A percentile compares a stretch with the other conserved stretches of the same genome.
phyloP scores from a whole-genome alignment of 23 tunicate species.

The Aplidium turbinatum region DNA sequence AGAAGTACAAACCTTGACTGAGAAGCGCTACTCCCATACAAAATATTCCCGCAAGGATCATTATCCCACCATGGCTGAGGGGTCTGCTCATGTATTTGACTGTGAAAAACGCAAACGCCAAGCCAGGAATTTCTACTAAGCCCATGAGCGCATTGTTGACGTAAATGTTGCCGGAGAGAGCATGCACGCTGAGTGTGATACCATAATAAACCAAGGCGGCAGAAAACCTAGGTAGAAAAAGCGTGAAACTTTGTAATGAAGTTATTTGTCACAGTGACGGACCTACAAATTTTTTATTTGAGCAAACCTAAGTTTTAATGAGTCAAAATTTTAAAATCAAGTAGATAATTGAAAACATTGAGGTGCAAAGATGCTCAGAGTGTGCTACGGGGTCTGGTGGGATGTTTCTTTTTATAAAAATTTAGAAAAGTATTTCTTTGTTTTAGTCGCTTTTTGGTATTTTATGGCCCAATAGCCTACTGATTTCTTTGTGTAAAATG shows the following conservation, averaged over 20 bases:
- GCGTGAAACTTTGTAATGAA: neutral
- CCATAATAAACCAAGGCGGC: conserved; percentile 29
- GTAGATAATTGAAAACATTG: too few species aligned
- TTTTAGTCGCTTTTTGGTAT: too few species aligned
- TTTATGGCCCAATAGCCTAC: too few species aligned
- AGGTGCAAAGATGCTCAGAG: too few species aligned
- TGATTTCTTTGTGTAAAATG: too few species aligned
- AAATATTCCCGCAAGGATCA: conserved; percentile 16
- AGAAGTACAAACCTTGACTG: conserved; percentile 16
- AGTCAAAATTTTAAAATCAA: neutral
- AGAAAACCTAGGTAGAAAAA: conserved; percentile 14
- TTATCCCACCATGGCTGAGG: conserved; percentile 9
- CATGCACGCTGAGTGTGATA: conserved; percentile 18
- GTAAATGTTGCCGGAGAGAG: conserved; percentile 22
- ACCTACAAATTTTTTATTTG: neutral
- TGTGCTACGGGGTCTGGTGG: too few species aligned
- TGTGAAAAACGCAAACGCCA: conserved; percentile 3
- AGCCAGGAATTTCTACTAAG: conserved; percentile 29
- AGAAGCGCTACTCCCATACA: conserved; percentile 36
- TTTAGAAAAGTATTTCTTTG: too few species aligned
- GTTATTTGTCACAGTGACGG: neutral
- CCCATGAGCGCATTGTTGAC: conserved; percentile 27
- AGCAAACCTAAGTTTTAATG: neutral
- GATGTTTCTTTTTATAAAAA: too few species aligned
- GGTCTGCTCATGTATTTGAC: conserved; percentile 28